These are phyloP conservation scores for Uropsilus gracilis DNA, from an alignment of 2,113 vertebrate species.

Conservation along the genomic window DNA sequence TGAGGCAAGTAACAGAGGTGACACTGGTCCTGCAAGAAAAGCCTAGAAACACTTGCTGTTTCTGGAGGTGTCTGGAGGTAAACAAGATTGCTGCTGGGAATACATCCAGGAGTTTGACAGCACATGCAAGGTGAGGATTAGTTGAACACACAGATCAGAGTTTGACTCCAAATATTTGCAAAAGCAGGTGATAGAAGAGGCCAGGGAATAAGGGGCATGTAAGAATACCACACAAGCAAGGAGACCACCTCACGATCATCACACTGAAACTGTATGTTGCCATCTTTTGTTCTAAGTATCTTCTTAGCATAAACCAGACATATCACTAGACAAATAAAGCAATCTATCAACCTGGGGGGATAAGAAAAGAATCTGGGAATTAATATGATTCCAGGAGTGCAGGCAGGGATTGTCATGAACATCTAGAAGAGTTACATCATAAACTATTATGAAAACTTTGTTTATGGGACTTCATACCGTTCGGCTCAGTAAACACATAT, in stretches of 20 bases:
- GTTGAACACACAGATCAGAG: not conserved
- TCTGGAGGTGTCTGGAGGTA: not conserved
- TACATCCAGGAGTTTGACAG: not conserved
- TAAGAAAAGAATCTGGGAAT: not conserved
- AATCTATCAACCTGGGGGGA: no score
- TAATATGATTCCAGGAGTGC: not conserved
- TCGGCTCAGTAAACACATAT: not conserved
- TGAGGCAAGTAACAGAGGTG: not conserved
- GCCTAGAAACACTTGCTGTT: not conserved
- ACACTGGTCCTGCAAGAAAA: not conserved
- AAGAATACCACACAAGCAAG: not conserved
- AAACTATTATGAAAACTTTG: not conserved
- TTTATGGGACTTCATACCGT: not conserved
- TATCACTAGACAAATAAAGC: not conserved
- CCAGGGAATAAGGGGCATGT: not conserved
- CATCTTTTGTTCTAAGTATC: not conserved
- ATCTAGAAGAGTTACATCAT: not conserved
- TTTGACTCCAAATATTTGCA: not conserved
- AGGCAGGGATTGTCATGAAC: not conserved
- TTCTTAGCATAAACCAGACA: not conserved
- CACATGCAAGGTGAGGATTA: not conserved
- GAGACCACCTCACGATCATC: not conserved
- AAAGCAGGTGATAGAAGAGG: not conserved
- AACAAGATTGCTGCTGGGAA: not conserved
- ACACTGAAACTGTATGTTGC: not conserved